Conservation (phyloP, 2,113 vertebrate genomes). For the Sinocyclocheilus rhinocerous region DNA sequence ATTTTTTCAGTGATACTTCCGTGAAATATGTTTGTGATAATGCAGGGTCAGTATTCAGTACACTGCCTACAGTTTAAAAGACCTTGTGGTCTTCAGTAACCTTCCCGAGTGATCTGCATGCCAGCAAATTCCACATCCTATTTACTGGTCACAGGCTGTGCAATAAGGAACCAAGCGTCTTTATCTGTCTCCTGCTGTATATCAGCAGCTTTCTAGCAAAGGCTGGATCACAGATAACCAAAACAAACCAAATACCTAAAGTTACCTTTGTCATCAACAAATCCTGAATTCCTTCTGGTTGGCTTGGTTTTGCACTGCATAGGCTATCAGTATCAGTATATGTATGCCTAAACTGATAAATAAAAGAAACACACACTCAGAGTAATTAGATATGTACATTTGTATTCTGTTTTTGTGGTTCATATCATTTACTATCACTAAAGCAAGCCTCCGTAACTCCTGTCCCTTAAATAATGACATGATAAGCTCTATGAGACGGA, state of each 20-base stretch:
- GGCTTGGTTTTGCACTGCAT: not conserved
- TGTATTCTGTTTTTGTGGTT: conserved; percentile 43
- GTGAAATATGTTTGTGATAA: not conserved
- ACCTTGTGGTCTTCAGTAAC: not conserved
- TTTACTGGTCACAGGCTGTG: conserved; percentile 7
- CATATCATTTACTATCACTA: conserved; percentile 39
- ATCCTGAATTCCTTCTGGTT: not conserved
- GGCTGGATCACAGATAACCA: conserved; percentile 30
- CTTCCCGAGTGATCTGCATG: not conserved
- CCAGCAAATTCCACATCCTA: conserved; percentile 17
- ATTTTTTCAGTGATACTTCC: not conserved
- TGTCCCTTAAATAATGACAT: conserved; percentile 34
- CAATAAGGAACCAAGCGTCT: not conserved
- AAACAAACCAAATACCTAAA: conserved; percentile 14
- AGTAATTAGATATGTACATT: not conserved
- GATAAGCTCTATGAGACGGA: conserved; percentile 46
- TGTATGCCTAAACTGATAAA: conserved; percentile 29
- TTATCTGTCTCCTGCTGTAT: conserved; percentile 22
- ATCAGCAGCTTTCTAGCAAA: not conserved
- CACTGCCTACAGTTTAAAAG: not conserved
- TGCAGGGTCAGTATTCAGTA: not conserved
- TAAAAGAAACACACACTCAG: conserved; percentile 9
- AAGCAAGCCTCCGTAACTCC: conserved; percentile 35
- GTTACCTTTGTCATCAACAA: conserved; percentile 1
- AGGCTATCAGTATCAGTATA: conserved; percentile 12